Conservation (phyloP, 1,140 invertebrate species). For the Drosophila sturtevanti region DNA sequence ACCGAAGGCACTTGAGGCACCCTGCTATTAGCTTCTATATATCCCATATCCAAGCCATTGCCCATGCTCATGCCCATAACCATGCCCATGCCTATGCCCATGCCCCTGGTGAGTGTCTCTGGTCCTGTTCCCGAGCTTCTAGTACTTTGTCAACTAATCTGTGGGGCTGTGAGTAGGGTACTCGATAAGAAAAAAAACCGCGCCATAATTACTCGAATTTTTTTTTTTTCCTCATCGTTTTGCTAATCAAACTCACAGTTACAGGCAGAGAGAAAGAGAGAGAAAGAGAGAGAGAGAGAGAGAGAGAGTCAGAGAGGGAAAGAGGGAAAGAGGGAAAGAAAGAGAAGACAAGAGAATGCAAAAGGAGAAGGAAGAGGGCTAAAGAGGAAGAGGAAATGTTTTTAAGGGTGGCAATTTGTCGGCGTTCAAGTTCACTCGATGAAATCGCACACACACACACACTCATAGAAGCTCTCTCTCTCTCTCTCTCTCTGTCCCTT, state of each 20-base stretch:
- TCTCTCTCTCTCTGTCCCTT: conserved; percentile 13
- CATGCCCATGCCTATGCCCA: too few species aligned
- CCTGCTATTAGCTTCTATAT: background rate
- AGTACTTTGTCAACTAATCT: too few species aligned
- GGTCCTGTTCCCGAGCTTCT: too few species aligned
- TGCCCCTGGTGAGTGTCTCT: too few species aligned
- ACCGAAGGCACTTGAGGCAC: conserved; percentile 3
- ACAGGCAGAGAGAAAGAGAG: conserved; percentile 4
- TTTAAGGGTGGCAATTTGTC: conserved; percentile 79
- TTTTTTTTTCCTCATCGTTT: conserved; percentile 35
- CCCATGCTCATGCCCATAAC: too few species aligned
- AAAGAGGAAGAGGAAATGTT: conserved; percentile 33
- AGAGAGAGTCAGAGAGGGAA: background rate
- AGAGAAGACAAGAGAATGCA: conserved; percentile 19
- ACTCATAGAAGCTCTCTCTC: background rate
- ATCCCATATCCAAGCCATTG: too few species aligned
- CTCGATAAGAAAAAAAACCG: conserved; percentile 47
- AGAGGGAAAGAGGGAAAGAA: background rate
- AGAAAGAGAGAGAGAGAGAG: background rate
- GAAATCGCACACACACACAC: conserved; percentile 23
- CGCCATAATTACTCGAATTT: conserved; percentile 67
- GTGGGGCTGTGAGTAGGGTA: conserved; percentile 41
- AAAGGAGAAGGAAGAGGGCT: background rate
- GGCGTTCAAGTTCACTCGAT: conserved; percentile 59
- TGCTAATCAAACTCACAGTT: conserved; percentile 69